These are phyloP conservation scores for Natrix natrix DNA, from an alignment of 2,797 vertebrate genomes.

Conservation along the genomic window DNA sequence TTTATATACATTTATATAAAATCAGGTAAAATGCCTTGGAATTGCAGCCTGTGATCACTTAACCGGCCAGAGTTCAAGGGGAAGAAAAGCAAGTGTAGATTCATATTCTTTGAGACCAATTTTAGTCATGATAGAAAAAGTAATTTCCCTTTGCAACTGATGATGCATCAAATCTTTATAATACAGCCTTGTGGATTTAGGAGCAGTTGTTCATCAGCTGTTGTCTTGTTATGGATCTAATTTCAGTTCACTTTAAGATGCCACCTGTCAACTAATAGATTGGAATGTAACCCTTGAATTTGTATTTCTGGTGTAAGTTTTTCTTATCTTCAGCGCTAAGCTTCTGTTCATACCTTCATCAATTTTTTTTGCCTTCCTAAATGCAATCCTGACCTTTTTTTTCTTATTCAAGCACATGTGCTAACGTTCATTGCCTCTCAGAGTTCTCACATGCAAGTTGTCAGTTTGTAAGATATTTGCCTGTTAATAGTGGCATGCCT, in stretches of 20 bases:
- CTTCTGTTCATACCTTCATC: neutral
- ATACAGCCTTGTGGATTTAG: constrained; percentile 31
- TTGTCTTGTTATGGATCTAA: constrained; percentile 52
- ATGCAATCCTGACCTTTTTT: constrained; percentile 16
- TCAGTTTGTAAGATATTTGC: neutral
- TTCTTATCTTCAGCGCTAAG: constrained; percentile 10
- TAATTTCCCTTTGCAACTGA: constrained; percentile 38
- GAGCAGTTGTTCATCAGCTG: constrained; percentile 68
- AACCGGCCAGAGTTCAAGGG: neutral
- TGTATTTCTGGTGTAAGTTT: constrained; percentile 59
- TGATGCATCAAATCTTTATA: constrained; percentile 42
- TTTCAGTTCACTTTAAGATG: constrained; percentile 62
- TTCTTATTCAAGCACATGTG: neutral
- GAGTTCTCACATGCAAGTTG: neutral
- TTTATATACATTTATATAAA: neutral
- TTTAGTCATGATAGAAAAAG: constrained; percentile 10
- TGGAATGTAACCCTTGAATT: constrained; percentile 54
- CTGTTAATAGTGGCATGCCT: neutral
- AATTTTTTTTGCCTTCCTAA: constrained; percentile 15
- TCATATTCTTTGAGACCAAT: constrained; percentile 25
- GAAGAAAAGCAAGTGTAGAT: constrained; percentile 19
- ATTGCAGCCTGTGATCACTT: neutral
- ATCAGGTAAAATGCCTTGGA: neutral
- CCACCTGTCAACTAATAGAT: constrained; percentile 63
- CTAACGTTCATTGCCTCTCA: neutral